Base-by-base conservation (phyloP, 2,888 invertebrate species). In the Lamellibrachia satsuma region DNA sequence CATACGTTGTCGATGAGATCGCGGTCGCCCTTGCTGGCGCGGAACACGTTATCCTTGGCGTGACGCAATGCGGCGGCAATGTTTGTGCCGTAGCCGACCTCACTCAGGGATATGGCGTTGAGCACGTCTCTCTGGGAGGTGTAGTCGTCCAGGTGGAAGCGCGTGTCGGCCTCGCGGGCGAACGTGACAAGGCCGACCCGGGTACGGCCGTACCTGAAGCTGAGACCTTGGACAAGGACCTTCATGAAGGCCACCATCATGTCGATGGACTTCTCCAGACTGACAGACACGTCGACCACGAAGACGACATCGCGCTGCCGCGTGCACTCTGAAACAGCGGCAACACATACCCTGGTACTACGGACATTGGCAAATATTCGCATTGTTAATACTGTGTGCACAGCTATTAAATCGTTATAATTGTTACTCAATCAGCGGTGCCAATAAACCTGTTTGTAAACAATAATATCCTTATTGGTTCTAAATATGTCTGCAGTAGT, bases 281-380 rank as follows among this genome's bases (percentile, higher is more conserved):
- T 93, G 51, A 93, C 94, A 3, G 94, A 94, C 6, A 94, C 92
- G 92, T 94, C 94, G 51, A 94, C 93, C 11, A 94, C 90, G 91
- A 94, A 92, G 52, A 93, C 92, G 7, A 94, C 90, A 91, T 94
- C 94, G 52, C 90, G 52, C 92, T 92, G 92, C 0, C 39, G n/a
- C 4, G 90, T 92, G 92, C 93, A 93, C 92, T 91, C 92, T 92
- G 93, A 91, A 75, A 75, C 75, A 90, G 92, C 22, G 22, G 75
- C 6, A 15, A 15, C 75, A 1, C 11, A 57, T 57, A 7, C 8
- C 11, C 57, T 57, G 57, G 57, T 57, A 11, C 57, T 57, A 39
- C 39, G 39, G 39, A 39, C 39, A 39, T 39, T 39, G 39, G 39
- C 39, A 39, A 39, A 39, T 39, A 39, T 39, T 39, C 39, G 39